phyloP scores from a whole-genome alignment of 2,797 vertebrate species.

The Dermochelys coriacea region DNA sequence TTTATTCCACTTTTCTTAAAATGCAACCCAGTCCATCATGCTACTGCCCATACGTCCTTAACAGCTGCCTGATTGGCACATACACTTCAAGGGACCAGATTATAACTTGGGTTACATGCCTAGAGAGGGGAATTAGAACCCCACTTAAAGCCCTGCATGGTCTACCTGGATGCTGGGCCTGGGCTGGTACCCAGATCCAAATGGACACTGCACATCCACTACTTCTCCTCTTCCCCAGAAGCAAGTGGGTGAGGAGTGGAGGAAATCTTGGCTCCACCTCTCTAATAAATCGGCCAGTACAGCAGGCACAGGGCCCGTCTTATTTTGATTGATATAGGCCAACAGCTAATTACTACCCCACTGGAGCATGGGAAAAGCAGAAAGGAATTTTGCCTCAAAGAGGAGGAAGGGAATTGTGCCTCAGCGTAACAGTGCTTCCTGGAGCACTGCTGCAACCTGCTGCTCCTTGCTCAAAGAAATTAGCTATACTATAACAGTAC shows the following conservation, averaged over 20 bases:
- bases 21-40: neutral
- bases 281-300: neutral
- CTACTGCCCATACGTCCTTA: neutral
- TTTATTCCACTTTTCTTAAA: neutral
- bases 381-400: neutral
- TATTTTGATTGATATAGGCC: neutral
- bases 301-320: neutral
- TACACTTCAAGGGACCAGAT: neutral
- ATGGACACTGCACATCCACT: rapidly evolving
- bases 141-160: neutral
- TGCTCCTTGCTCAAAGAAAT: neutral
- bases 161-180: neutral
- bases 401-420: neutral
- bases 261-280: conserved; percentile 10
- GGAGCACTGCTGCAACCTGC: neutral
- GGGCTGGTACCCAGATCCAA: neutral
- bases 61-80: neutral
- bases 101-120: neutral
- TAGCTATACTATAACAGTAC: rapidly evolving
- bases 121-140: neutral
- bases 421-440: neutral
- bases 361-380: neutral
- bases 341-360: neutral
- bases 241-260: neutral
- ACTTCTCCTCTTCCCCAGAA: neutral